Percentiles rank a stretch among this genome's conserved stretches.
Evolutionary conservation across 2,797 vertebrate species (phyloP).

Genomic region (Pantherophis alleghaniensis): DNA sequence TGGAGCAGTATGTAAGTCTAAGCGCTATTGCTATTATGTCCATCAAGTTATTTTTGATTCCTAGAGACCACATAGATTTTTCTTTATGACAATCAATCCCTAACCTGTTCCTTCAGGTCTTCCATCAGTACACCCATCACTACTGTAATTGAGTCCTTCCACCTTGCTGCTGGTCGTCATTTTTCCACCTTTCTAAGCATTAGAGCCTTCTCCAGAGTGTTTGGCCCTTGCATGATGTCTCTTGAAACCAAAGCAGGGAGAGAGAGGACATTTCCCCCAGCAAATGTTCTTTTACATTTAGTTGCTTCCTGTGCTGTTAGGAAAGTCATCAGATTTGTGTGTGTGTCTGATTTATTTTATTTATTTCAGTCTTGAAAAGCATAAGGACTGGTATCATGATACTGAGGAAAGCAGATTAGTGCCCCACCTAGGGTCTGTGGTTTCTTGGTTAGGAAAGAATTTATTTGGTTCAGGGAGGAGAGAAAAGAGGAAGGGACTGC

Average conservation of each 20-base stretch:
- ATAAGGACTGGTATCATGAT: neutral
- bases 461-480: neutral
- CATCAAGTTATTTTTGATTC: neutral
- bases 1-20: neutral
- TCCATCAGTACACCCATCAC: neutral
- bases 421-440: neutral
- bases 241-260: neutral
- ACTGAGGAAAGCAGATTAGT: neutral
- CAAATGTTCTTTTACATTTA: neutral
- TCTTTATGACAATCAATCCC: neutral
- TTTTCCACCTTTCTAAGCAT: neutral
- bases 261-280: neutral
- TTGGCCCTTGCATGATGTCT: neutral
- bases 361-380: neutral
- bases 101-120: neutral
- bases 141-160: neutral
- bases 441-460: neutral
- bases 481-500: neutral
- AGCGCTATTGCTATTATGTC: neutral
- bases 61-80: neutral
- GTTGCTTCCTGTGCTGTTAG: neutral
- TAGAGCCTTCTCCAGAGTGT: neutral
- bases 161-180: neutral
- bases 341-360: conserved; percentile 15
- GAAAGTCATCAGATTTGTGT: neutral